A percentile compares a stretch with the other conserved stretches of the same genome.
Evolutionary conservation across 2,113 vertebrate species (phyloP).

Genomic region (Odobenus rosmarus): DNA sequence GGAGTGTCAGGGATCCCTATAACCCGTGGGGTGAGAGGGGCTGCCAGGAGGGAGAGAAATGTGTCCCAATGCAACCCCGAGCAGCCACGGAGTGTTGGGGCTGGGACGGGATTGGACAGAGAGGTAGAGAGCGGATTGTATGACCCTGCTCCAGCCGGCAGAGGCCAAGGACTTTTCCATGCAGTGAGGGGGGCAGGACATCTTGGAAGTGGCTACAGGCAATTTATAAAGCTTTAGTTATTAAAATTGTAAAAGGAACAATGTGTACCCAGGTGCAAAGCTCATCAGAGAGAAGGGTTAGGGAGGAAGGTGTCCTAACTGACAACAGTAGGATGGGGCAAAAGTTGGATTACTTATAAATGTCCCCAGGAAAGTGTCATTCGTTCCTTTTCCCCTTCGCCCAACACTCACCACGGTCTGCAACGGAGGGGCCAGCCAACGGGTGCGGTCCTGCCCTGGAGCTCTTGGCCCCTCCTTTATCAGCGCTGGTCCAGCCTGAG

Average conservation of each 20-base stretch:
- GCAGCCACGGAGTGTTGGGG: neutral
- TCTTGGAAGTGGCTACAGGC: neutral
- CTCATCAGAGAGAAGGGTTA: neutral
- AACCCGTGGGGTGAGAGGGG: neutral
- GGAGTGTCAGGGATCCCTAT: neutral
- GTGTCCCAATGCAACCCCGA: fast-evolving
- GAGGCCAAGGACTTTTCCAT: fast-evolving
- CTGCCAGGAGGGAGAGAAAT: neutral
- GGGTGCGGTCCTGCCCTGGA: fast-evolving
- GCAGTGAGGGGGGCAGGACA: neutral
- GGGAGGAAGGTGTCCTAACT: neutral
- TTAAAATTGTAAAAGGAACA: neutral
- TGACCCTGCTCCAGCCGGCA: too few species aligned
- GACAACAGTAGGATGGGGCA: too few species aligned
- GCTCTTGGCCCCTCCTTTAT: neutral
- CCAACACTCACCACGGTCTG: too few species aligned
- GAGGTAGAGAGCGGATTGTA: neutral
- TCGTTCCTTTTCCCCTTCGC: neutral
- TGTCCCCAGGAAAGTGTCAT: neutral
- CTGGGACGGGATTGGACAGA: neutral
- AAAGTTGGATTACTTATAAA: neutral
- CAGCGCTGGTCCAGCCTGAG: neutral
- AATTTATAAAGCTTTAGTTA: neutral
- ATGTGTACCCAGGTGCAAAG: neutral
- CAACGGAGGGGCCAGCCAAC: fast-evolving